A percentile compares a stretch with the other conserved stretches of the same genome.
phyloP scores from a whole-genome alignment of 2,888 invertebrate species.

The Cecidostiba fungosa region DNA sequence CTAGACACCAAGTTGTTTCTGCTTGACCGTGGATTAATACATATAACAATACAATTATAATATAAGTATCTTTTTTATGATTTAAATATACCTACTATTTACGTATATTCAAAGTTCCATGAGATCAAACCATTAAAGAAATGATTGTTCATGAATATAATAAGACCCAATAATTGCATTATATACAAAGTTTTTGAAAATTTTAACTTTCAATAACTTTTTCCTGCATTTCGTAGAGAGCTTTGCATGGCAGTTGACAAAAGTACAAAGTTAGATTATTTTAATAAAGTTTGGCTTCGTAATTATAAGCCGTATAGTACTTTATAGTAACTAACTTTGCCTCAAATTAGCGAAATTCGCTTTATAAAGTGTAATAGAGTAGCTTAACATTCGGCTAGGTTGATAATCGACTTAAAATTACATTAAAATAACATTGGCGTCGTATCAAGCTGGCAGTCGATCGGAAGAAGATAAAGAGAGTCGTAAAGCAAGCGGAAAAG shows the following conservation, averaged over 20 bases:
- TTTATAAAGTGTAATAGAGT: conserved; percentile 5
- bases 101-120: no score
- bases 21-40: no score
- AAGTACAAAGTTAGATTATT: conserved; percentile 19
- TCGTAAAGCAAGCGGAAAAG: background rate
- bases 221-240: background rate
- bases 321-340: background rate
- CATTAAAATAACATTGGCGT: background rate
- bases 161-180: no score
- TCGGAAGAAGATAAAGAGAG: background rate
- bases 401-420: background rate
- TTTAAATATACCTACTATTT: no score
- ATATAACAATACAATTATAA: no score
- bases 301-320: conserved; percentile 9
- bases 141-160: no score
- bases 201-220: background rate
- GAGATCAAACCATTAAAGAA: no score
- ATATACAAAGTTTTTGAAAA: no score
- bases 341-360: background rate
- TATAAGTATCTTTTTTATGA: no score
- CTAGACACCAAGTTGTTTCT: no score
- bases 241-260: background rate
- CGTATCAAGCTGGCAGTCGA: background rate
- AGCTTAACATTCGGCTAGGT: background rate
- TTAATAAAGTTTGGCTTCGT: background rate